Evolutionary conservation across 1,140 invertebrate genomes (phyloP).

Genomic region (Apis dorsata): DNA sequence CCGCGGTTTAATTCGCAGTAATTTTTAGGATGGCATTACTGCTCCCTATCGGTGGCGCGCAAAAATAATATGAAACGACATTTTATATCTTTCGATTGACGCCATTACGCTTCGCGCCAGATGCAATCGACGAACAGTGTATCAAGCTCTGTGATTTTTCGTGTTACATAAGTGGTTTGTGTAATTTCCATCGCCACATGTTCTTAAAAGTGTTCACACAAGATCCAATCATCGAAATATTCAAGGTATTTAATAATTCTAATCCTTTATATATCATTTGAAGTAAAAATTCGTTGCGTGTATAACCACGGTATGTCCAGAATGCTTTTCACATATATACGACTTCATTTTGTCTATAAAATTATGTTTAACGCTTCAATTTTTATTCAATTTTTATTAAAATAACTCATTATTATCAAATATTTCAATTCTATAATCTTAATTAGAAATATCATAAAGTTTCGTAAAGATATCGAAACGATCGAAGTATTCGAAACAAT

Average conservation of each 20-base stretch:
- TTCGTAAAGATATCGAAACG: not conserved
- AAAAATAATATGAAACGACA: not conserved
- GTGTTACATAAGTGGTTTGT: not conserved
- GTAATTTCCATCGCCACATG: not conserved
- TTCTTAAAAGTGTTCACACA: not conserved
- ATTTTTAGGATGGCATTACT: not conserved
- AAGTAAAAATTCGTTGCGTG: not conserved
- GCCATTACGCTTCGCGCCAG: not conserved
- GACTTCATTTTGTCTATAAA: not conserved
- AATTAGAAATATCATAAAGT: not conserved
- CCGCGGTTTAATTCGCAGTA: not conserved
- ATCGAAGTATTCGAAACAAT: not conserved
- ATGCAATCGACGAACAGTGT: not conserved
- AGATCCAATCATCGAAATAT: not conserved
- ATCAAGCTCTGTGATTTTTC: not conserved
- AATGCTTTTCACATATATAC: not conserved
- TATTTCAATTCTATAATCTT: not conserved
- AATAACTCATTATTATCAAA: too few relatives aligned
- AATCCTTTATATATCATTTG: not conserved
- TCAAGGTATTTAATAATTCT: not conserved
- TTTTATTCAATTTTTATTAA: too few relatives aligned
- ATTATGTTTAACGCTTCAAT: not conserved
- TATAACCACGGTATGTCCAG: fast-evolving
- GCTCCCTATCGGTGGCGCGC: not conserved
- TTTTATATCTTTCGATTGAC: not conserved